Evolutionary conservation across 2,888 invertebrate genomes (phyloP).

Genomic region (Girardia tigrina): DNA sequence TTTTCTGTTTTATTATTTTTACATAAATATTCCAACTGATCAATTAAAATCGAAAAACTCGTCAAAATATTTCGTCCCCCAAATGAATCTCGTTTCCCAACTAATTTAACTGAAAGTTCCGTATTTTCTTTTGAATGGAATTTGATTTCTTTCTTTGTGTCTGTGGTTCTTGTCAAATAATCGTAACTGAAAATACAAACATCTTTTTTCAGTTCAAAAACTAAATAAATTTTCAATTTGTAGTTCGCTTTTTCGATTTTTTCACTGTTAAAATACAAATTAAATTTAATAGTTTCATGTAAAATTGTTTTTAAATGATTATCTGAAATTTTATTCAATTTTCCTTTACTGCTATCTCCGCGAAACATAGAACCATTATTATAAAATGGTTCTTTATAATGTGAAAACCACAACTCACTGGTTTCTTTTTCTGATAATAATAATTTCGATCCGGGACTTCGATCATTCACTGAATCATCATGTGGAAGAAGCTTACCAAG

Average conservation of each 20-base stretch:
- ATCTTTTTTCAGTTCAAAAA: background rate
- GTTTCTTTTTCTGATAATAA: constrained; percentile 49
- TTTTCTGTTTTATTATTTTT: too few species aligned
- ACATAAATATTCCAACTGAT: too few species aligned
- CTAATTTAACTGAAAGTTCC: background rate
- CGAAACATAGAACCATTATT: constrained; percentile 52
- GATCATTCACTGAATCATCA: constrained; percentile 52
- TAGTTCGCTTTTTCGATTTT: background rate
- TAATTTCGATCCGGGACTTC: constrained; percentile 50
- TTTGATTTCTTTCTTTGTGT: background rate
- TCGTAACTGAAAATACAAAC: background rate
- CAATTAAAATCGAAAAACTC: too few species aligned
- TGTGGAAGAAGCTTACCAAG: constrained; percentile 50
- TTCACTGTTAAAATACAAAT: background rate
- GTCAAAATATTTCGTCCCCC: background rate
- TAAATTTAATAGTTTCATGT: background rate
- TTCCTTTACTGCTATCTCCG: constrained; percentile 42
- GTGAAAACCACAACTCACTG: constrained; percentile 49
- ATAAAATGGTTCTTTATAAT: constrained; percentile 49
- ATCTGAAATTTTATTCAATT: background rate
- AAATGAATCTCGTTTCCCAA: background rate
- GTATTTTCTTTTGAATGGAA: background rate
- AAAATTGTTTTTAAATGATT: background rate
- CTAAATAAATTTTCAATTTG: background rate
- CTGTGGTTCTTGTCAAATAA: background rate